Evolutionary conservation across 2,888 invertebrate genomes (phyloP), one percentile per base, ranked within the genome.

Genomic region (Drosophila meridionalis): DNA sequence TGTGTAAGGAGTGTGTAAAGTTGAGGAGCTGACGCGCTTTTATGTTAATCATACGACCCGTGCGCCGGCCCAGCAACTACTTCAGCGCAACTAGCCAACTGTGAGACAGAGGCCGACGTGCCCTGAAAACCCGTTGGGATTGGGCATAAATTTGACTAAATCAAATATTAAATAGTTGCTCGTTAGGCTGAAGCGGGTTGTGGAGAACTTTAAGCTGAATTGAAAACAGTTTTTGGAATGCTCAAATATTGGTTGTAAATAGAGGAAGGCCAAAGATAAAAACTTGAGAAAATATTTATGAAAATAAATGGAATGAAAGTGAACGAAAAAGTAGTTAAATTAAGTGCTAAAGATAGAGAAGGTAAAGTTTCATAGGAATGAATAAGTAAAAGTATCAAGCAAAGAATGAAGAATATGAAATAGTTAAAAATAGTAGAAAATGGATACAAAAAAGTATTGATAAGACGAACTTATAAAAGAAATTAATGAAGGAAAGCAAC

Each of bases 1-100:
- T 64, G 62, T 26, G 38, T 47, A 11, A 32, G 11, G 36, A 38
- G 38, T 28, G 70, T 48, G 55, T 63, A 63, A 68, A 52, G 69
- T 69, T 72, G 66, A 76, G 58, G 73, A 71, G 58, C 61, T 64
- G 57, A 56, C 69, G 57, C 68, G 69, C 62, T 70, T 72, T 56
- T 55, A 60, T 67, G 78, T 78, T 80, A 80, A 72, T 75, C 69
- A 76, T 70, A 76, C 67, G 70, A 65, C 81, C 63, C 64, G 69
- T 69, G 66, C 55, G 60, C 38, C 57, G 55, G 40, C 57, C 47
- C 30, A 53, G 50, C 69, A 66, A 58, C 58, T 62, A 50, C 50
- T 60, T 32, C 40, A 9, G 32, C 14, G 36, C 14, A 45, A 36
- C 40, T 26, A 61, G 43, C 50, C 26, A 63, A 60, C 61, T 47